A percentile compares a stretch with the other conserved stretches of the same genome.
These are phyloP conservation scores for Agrotis exclamationis DNA, from an alignment of 2,888 invertebrate genomes.

Conservation along the genomic window DNA sequence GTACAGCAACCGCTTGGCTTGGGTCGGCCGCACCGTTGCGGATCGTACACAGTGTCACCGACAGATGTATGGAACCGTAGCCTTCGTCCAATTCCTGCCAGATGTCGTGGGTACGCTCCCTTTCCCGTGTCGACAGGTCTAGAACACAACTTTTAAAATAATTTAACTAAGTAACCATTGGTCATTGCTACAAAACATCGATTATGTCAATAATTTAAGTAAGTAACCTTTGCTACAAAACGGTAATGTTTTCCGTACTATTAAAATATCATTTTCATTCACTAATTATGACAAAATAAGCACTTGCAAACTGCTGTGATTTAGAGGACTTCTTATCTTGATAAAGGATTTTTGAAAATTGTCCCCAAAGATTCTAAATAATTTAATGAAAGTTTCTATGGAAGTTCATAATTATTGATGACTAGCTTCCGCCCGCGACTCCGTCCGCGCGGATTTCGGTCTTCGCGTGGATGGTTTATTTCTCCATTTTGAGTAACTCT, in stretches of 20 bases:
- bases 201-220: neutral
- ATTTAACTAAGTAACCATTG: constrained; percentile 49
- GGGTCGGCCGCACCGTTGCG: constrained; percentile 47
- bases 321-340: neutral
- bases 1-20: neutral
- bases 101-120: constrained; percentile 84
- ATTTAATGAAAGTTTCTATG: too few species aligned
- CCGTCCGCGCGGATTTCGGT: too few species aligned
- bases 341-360: neutral
- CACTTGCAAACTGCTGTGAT: neutral
- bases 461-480: too few species aligned
- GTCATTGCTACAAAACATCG: neutral
- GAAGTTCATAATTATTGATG: too few species aligned
- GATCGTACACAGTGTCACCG: constrained; percentile 81
- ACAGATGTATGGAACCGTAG: constrained; percentile 81
- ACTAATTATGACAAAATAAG: too few species aligned
- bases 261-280: neutral
- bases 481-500: too few species aligned
- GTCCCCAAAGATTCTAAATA: too few species aligned
- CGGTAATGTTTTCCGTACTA: too few species aligned
- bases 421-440: too few species aligned
- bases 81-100: constrained; percentile 83
- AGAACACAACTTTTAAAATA: constrained; percentile 78
- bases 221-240: too few species aligned
- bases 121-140: constrained; percentile 79